Base-by-base conservation (phyloP, 92 coral and sea anemone species). In the Umimayanthus chanpuru region DNA sequence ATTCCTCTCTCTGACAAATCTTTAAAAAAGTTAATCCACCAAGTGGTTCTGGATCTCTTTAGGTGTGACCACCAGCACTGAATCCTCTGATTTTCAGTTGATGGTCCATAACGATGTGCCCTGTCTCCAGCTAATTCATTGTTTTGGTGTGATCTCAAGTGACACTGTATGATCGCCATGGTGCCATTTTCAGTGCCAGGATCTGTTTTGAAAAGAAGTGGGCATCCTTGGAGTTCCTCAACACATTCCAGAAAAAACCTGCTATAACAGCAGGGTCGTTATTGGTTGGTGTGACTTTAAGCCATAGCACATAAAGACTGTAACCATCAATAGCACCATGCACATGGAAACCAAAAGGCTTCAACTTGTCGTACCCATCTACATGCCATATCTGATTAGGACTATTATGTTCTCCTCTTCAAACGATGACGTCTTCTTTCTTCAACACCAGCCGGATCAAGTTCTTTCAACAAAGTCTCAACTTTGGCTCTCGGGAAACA, bases 51-150 rank as follows among this genome's bases (percentile, higher is more conserved):
- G n/a, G 90, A 81, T 44, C 67, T 72, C 88, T 68, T 65, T 26
- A 91, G 73, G 81, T 86, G 89, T 12, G 91, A 91, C 88, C 93
- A 90, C 90, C 90, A 90, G 43, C 88, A 83, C 66, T 89, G 83
- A 66, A 88, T 78, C 49, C 91, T 88, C 64, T 82, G 93, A 77
- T 91, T 91, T 56, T 88, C 90, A 25, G 93, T 91, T 39, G 90
- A 88, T 43, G 91, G 26, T 61, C 89, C 90, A 91, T 91, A 88
- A 21, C 85, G 86, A 61, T 91, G 93, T 29, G 93, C 88, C 74
- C 81, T 91, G 28, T 91, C 93, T 76, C 93, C 93, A 39, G 90
- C 43, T 1, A 87, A 74, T 65, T 90, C 85, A 36, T 90, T 90
- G 65, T 39, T 30, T 25, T 74, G 84, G 39, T 41, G 43, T 73